Percentiles rank a stretch among this genome's conserved stretches.
phyloP scores from a whole-genome alignment of 2,888 invertebrate genomes.

The Lepidocyrtinus sp. region DNA sequence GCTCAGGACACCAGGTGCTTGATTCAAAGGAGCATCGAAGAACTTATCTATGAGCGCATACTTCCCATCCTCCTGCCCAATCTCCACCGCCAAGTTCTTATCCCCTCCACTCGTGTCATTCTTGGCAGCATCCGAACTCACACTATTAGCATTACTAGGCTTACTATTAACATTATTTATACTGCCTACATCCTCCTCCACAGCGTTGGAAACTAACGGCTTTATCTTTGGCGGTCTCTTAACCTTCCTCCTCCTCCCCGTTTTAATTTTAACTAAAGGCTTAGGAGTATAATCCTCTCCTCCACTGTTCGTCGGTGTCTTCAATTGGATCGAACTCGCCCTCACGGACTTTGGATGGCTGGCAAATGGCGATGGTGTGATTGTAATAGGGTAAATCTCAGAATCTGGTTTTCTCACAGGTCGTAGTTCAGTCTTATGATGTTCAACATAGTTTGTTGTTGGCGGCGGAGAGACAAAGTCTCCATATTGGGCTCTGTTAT shows the following conservation, averaged over 20 bases:
- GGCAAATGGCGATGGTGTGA: conserved; percentile 56
- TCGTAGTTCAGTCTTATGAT: conserved; percentile 53
- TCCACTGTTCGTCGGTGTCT: conserved; percentile 40
- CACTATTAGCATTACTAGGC: conserved; percentile 14
- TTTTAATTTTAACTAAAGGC: conserved; percentile 53
- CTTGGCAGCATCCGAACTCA: conserved; percentile 26
- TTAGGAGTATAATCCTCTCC: conserved; percentile 51
- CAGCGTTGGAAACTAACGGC: conserved; percentile 46
- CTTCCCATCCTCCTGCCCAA: conserved; percentile 80
- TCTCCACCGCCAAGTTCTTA: conserved; percentile 69
- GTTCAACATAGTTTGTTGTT: conserved; percentile 58
- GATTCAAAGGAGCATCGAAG: conserved; percentile 77
- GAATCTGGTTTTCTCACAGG: conserved; percentile 49
- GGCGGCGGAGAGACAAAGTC: conserved; percentile 48
- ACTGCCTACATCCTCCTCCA: conserved; percentile 55
- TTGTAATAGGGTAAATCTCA: conserved; percentile 48
- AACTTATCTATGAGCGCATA: conserved; percentile 85
- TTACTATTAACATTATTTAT: conserved; percentile 31
- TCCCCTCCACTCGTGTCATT: conserved; percentile 59
- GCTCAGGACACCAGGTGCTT: conserved; percentile 86
- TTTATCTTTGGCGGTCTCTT: conserved; percentile 63
- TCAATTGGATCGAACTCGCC: conserved; percentile 54
- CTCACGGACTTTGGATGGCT: conserved; percentile 55
- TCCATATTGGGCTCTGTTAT: conserved; percentile 38
- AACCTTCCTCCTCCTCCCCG: conserved; percentile 64